Evolutionary conservation across 2,113 vertebrate species (phyloP).

Genomic region (Pteropus alecto): DNA sequence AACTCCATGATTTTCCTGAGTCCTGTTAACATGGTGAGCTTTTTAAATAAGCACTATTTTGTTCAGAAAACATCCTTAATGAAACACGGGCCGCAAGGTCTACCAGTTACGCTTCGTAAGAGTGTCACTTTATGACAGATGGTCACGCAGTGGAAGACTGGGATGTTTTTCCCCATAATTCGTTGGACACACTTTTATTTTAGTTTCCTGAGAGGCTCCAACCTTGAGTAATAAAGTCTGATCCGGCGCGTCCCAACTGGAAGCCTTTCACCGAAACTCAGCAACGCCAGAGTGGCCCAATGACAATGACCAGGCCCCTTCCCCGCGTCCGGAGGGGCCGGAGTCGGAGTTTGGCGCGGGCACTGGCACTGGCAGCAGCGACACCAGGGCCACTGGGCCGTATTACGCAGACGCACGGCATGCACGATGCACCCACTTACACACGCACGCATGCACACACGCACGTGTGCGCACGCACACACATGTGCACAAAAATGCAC

Average conservation of each 20-base stretch:
- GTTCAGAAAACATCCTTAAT: background rate
- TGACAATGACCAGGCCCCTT: background rate
- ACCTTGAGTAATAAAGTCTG: background rate
- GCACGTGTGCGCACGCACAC: too few relatives aligned
- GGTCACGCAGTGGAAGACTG: background rate
- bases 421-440: too few relatives aligned
- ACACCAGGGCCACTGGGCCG: too few relatives aligned
- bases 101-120: background rate
- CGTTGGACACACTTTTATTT: background rate
- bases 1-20: background rate
- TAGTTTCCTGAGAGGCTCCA: background rate
- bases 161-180: background rate
- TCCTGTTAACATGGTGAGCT: background rate
- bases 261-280: background rate
- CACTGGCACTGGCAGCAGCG: background rate
- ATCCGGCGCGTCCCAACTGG: background rate
- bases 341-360: rapidly evolving
- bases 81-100: background rate
- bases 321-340: rapidly evolving
- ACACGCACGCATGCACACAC: too few relatives aligned
- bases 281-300: rapidly evolving
- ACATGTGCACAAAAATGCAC: too few relatives aligned
- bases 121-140: background rate
- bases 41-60: background rate
- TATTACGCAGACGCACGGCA: too few relatives aligned